phyloP scores from a whole-genome alignment of 2,113 vertebrate genomes.

The Fregata magnificens region DNA sequence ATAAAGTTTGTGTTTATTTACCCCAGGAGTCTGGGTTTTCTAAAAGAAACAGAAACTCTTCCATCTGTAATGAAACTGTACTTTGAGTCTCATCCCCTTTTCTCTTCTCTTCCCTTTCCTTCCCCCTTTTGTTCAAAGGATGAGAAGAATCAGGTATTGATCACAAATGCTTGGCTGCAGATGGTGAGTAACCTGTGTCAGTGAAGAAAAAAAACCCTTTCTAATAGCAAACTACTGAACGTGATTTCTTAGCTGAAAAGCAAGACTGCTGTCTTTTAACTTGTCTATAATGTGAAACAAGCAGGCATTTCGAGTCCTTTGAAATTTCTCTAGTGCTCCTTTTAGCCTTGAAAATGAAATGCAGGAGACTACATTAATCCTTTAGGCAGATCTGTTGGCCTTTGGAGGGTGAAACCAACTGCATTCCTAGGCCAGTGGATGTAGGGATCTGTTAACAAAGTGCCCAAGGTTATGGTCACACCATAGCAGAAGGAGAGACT shows the following conservation, averaged over 20 bases:
- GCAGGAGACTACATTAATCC: neutral
- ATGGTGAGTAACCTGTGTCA: conserved; percentile 76
- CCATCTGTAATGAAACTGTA: neutral
- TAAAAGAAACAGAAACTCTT: neutral
- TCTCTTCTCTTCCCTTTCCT: neutral
- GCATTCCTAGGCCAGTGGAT: neutral
- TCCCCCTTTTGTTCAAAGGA: conserved; percentile 73
- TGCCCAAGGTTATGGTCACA: neutral
- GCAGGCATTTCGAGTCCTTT: neutral
- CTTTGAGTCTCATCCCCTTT: neutral
- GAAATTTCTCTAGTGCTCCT: neutral
- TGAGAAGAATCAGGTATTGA: conserved; percentile 90
- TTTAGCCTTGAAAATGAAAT: neutral
- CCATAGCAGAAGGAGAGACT: neutral
- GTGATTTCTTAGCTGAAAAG: neutral
- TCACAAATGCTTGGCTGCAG: conserved; percentile 89
- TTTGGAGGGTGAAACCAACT: neutral
- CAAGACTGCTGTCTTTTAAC: neutral
- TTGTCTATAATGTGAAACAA: neutral
- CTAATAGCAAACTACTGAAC: neutral
- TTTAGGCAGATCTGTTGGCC: neutral
- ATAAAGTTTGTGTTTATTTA: neutral
- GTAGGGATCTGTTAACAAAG: neutral
- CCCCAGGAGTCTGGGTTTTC: neutral
- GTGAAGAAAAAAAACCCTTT: neutral